Evolutionary conservation across 2,797 vertebrate species (phyloP).

Genomic region (Channallabes apus): DNA sequence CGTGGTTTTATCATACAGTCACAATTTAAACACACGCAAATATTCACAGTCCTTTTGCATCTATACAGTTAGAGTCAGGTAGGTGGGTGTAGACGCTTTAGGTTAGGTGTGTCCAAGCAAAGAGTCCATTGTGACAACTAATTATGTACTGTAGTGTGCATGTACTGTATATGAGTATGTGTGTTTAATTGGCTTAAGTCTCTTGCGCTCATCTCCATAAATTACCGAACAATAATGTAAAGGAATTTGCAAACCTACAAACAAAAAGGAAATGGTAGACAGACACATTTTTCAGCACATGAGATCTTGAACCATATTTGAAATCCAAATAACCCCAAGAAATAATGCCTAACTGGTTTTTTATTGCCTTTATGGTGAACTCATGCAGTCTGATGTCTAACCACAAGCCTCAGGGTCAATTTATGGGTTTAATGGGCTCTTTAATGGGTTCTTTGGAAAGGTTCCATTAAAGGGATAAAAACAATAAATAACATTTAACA

Average conservation of each 20-base stretch:
- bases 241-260: slow-evolving; percentile 43
- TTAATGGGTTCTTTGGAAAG: background rate
- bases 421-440: no score
- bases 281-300: background rate
- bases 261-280: background rate
- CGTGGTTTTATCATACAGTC: slow-evolving; percentile 39
- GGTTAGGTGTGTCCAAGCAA: slow-evolving; percentile 39
- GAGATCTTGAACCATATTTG: background rate
- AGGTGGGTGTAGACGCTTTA: slow-evolving; percentile 13
- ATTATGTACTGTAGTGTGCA: background rate
- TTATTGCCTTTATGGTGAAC: background rate
- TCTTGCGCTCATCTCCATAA: background rate
- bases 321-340: background rate
- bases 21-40: slow-evolving; percentile 39
- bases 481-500: background rate
- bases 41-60: slow-evolving; percentile 43
- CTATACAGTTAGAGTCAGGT: slow-evolving; percentile 43
- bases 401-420: background rate
- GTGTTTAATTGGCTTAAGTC: background rate
- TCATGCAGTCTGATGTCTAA: background rate
- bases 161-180: slow-evolving; percentile 9
- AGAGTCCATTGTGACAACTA: background rate
- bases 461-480: background rate
- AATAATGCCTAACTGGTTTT: background rate
- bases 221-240: slow-evolving; percentile 45